Base-by-base conservation (phyloP, 2,113 vertebrate species). In the Pseudois nayaur region DNA sequence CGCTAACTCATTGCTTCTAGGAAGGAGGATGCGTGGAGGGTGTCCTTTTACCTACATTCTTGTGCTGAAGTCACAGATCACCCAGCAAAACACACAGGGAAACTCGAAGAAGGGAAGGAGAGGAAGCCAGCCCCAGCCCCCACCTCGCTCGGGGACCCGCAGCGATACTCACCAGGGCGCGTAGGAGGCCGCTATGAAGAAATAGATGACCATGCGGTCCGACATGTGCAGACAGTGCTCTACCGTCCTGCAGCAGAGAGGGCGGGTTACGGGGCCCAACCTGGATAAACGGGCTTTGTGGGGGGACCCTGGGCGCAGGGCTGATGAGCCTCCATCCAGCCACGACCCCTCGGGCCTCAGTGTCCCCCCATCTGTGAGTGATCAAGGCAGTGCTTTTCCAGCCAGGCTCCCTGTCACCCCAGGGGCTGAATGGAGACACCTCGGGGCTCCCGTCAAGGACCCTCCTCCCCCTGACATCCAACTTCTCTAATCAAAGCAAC, bases 211-310 rank as follows among this genome's bases (percentile, higher is more conserved):
- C 99, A 99, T 99, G 81, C 99, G 98, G 98, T 99, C 99, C 0
- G 99, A 99, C 99, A 99, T 99, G 98, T 99, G 99, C 92, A 99
- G 99, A 87, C 99, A 99, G 71, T 99, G 99, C 95, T 99, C 99
- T 96, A 99, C 98, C 1, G 98, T 99, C 98, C 99, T 99, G 97
- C 31, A 74, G 31, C 43, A 92, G 74, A 90, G 60, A 86, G 36
- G 31, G 48, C 0, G 31, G 36, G 57, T 67, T 1, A 64, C 8
- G 0, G 79, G 25, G 64, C 36, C 2, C 0, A 0, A 27, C 76
- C 23, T 0, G 29, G 16, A 6, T 29, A 23, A 0, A 0, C 3
- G 1, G 2, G 25, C 52, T 6, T 17, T 4, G 8, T 16, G 43
- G 23, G 21, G 54, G 2, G 19, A 3, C 2, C 8, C 50, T 9